Conservation (phyloP, 1,140 invertebrate genomes). For the Drosophila rufa region DNA sequence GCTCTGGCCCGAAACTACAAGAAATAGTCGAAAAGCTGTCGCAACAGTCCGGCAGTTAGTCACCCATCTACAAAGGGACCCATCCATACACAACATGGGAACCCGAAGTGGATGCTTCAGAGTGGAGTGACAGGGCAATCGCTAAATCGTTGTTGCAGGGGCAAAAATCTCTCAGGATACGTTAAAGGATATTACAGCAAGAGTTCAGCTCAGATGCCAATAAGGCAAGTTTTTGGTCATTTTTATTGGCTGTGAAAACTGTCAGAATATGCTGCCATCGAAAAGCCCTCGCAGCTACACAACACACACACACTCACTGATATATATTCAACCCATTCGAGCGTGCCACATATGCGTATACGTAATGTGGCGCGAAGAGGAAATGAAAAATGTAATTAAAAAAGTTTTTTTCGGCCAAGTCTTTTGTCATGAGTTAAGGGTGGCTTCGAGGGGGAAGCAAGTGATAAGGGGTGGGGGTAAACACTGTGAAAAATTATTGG, state of each 20-base stretch:
- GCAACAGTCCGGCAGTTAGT: slow-evolving; percentile 68
- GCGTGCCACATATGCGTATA: slow-evolving; percentile 66
- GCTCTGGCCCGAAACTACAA: slow-evolving; percentile 27
- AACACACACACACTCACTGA: background rate
- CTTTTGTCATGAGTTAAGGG: slow-evolving; percentile 54
- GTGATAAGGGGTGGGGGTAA: too few species aligned
- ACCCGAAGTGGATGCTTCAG: slow-evolving; percentile 4
- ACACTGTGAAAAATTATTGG: background rate
- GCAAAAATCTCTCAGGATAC: slow-evolving; percentile 49
- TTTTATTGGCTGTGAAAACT: slow-evolving; percentile 66
- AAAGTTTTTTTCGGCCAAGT: slow-evolving; percentile 73
- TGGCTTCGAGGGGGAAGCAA: background rate
- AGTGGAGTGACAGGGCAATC: slow-evolving; percentile 57
- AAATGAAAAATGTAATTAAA: slow-evolving; percentile 84
- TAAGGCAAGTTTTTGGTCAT: slow-evolving; percentile 70
- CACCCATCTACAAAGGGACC: slow-evolving; percentile 62
- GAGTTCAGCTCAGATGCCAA: slow-evolving; percentile 54
- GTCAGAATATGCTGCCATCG: slow-evolving; percentile 33
- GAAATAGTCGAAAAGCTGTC: slow-evolving; percentile 63
- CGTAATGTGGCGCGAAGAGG: slow-evolving; percentile 67
- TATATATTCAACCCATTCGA: slow-evolving; percentile 26
- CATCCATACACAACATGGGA: slow-evolving; percentile 19
- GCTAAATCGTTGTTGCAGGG: slow-evolving; percentile 60
- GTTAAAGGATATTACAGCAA: slow-evolving; percentile 66
- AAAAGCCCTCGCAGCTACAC: slow-evolving; percentile 1